These are phyloP conservation scores for Salvelinus fontinalis DNA, from an alignment of 2,113 vertebrate species.

Conservation along the genomic window DNA sequence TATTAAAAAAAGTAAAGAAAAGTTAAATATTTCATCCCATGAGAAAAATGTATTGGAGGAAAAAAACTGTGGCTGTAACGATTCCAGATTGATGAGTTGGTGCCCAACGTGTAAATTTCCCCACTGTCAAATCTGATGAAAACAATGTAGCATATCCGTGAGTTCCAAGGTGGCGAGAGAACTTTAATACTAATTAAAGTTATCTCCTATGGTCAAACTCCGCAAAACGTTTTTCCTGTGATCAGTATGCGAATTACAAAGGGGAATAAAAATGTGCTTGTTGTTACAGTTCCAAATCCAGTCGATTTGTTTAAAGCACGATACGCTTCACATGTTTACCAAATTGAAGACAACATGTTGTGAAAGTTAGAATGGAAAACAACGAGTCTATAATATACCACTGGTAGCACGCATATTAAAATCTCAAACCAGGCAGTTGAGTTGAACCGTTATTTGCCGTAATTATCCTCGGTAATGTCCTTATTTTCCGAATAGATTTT, in stretches of 20 bases:
- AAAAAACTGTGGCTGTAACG: not conserved
- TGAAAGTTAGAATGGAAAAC: not conserved
- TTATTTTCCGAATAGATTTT: constrained; percentile 7
- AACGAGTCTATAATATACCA: constrained; percentile 3
- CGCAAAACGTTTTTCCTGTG: constrained; percentile 13
- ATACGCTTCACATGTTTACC: not conserved
- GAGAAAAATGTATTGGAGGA: not conserved
- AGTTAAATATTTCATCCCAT: not conserved
- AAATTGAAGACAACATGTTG: not conserved
- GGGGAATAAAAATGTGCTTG: not conserved
- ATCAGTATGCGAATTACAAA: constrained; percentile 9
- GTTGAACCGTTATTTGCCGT: constrained; percentile 18
- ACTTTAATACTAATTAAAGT: constrained; percentile 7
- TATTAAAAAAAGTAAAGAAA: constrained; percentile 5
- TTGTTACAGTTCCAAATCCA: not conserved
- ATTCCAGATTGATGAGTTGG: not conserved
- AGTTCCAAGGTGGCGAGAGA: constrained; percentile 1
- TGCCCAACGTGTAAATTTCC: not conserved
- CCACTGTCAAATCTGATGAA: constrained; percentile 6
- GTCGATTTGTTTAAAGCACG: not conserved
- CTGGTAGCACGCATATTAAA: constrained; percentile 25
- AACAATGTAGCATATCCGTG: not conserved
- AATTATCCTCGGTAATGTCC: not conserved
- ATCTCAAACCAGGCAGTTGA: not conserved
- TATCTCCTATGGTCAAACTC: not conserved